Base-by-base conservation (phyloP, 2,888 invertebrate genomes). In the Prosopocoilus inquinatus region DNA sequence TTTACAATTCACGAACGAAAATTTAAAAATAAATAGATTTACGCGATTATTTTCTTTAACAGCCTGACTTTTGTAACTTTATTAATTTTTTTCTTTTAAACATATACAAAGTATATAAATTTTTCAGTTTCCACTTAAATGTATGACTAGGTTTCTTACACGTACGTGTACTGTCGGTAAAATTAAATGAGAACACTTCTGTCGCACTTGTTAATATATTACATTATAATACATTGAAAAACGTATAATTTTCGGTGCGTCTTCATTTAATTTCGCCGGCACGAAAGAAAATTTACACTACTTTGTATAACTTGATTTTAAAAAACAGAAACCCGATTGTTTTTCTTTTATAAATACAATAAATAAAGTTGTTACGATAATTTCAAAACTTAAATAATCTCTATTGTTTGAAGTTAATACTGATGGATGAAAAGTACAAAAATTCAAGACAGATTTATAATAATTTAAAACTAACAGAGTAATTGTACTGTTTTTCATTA, bases 341-440 rank as follows among this genome's bases (percentile, higher is more conserved):
- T 28, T 46, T 47, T 15, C 39, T 57, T 47, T 47, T 57, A 48
- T 52, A 56, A 57, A 57, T 41, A 49, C 36, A 38, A 36, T 32
- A 34, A 38, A 15, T 38, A 36, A 49, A 49, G 39, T 20, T 8
- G 39, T 20, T 8, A 38, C 20, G 16, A 39, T 49, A 13, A 38
- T 49, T 39, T 38, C 43, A 28, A 66, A 67, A 72, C 72, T 73
- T 69, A 65, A 68, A 70, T 64, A 68, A 66, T 72, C 70, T 72
- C 70, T 70, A 69, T 67, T 69, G 67, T 67, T 68, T 57, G 56
- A 60, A 67, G 69, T 67, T 74, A 75, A 75, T 75, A 75, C 74
- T 75, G 75, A 70, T 75, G 72, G 75, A 70, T 75, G 72, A 72
- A 64, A 72, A 73, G 74, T 75, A 75, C 73, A 75, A 75, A 75